Evolutionary conservation across 2,797 vertebrate genomes (phyloP).

Genomic region (Chromobotia macracanthus): DNA sequence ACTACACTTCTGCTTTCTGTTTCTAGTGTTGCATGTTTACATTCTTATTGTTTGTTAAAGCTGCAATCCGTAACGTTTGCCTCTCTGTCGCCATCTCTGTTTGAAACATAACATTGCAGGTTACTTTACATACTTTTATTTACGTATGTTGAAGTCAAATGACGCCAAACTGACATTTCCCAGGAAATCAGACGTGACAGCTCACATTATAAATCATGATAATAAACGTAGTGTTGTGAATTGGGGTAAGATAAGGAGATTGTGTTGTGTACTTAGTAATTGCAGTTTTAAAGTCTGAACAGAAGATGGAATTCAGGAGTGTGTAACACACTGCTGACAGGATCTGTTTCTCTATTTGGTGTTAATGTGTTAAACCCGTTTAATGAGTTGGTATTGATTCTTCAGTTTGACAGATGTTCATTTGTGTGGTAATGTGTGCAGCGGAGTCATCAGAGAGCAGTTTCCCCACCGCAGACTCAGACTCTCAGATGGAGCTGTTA

Average conservation of each 20-base stretch:
- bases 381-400: constrained; percentile 3
- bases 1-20: neutral
- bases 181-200: too few relatives aligned
- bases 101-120: too few relatives aligned
- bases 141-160: too few relatives aligned
- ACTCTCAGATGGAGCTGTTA: constrained; percentile 87
- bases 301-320: neutral
- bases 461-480: constrained; percentile 80
- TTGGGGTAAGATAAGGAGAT: too few relatives aligned
- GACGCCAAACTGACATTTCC: too few relatives aligned
- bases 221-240: too few relatives aligned
- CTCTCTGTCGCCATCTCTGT: too few relatives aligned
- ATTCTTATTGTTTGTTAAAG: neutral
- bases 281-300: neutral
- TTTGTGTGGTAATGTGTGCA: constrained; percentile 40
- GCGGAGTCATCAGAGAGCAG: constrained; percentile 84
- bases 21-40: neutral
- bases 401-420: neutral
- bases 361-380: neutral
- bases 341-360: neutral
- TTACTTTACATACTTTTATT: too few relatives aligned
- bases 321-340: neutral
- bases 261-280: too few relatives aligned
- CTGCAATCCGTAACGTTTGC: too few relatives aligned
- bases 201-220: too few relatives aligned